Evolutionary conservation across 2,888 invertebrate species (phyloP).

Genomic region (Cheilosia grossa): DNA sequence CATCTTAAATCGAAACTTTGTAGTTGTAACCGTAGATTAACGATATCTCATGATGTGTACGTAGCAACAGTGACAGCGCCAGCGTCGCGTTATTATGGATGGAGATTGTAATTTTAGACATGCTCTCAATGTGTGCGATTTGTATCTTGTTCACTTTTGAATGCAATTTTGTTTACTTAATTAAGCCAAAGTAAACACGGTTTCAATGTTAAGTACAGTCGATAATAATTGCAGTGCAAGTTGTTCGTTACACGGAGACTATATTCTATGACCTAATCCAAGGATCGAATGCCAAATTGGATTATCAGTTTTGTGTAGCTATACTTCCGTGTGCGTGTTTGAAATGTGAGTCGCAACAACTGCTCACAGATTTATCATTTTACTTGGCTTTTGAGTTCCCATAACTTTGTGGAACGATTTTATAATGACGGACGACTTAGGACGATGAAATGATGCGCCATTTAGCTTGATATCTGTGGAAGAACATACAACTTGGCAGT

Average conservation of each 20-base stretch:
- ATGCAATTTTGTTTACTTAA: not conserved
- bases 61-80: not conserved
- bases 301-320: not conserved
- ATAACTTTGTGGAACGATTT: too few relatives aligned
- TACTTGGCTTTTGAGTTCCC: too few relatives aligned
- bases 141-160: not conserved
- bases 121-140: not conserved
- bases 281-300: not conserved
- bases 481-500: too few relatives aligned
- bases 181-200: conserved; percentile 1
- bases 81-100: not conserved
- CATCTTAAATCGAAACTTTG: not conserved
- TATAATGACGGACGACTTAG: too few relatives aligned
- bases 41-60: not conserved
- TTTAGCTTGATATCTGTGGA: too few relatives aligned
- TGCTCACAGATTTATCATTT: too few relatives aligned
- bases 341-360: too few relatives aligned
- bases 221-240: conserved; percentile 1
- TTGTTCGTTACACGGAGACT: not conserved
- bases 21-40: not conserved
- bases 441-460: too few relatives aligned
- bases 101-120: not conserved
- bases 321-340: not conserved
- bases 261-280: not conserved
- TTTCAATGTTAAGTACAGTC: not conserved